Conservation (phyloP, 2,797 vertebrate species). For the Manis javanica region DNA sequence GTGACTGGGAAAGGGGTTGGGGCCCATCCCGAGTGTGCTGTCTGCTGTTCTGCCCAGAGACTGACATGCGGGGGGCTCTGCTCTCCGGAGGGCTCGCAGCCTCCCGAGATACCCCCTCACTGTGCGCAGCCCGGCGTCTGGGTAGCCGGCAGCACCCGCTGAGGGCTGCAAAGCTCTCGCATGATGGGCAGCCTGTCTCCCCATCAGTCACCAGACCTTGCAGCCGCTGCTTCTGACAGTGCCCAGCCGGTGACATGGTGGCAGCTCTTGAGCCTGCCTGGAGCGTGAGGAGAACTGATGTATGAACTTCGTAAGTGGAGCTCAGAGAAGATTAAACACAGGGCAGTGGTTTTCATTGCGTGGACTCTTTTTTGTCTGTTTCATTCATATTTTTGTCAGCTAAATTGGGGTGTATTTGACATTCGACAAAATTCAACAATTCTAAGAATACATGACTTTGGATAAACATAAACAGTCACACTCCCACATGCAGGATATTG, state of each 20-base stretch:
- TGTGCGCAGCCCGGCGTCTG: background rate
- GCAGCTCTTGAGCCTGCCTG: background rate
- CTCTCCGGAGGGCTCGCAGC: background rate
- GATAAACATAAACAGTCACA: background rate
- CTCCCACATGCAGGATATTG: background rate
- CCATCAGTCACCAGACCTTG: background rate
- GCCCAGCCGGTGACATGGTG: background rate
- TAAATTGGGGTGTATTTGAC: background rate
- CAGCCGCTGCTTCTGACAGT: background rate
- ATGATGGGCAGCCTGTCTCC: slow-evolving; percentile 24
- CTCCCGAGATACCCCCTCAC: background rate
- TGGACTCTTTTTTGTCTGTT: background rate
- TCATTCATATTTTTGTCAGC: background rate
- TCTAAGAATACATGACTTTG: background rate
- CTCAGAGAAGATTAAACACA: background rate
- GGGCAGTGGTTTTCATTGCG: background rate
- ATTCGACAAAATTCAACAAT: background rate
- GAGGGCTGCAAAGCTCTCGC: background rate
- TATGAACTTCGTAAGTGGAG: background rate
- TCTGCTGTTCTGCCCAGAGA: slow-evolving; percentile 4
- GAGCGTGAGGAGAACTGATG: background rate
- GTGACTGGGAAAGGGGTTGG: background rate
- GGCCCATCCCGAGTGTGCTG: background rate
- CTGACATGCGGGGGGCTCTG: fast-evolving
- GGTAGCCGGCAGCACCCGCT: background rate